Evolutionary conservation across 2,888 invertebrate genomes (phyloP), one percentile per base, ranked within the genome.

Genomic region (Lottia gigantea): DNA sequence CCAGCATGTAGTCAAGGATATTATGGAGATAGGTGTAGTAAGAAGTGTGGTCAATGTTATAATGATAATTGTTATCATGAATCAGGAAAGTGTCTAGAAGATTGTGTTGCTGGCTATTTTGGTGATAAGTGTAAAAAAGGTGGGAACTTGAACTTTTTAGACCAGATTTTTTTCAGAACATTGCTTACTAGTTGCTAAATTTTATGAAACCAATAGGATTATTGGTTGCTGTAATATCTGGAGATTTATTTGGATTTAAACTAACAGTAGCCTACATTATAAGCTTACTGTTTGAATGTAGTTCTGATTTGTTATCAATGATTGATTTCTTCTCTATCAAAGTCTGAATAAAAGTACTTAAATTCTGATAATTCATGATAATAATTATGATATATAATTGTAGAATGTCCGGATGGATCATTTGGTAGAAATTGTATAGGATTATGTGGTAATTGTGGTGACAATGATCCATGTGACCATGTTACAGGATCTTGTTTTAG

Each of bases 361-460:
- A 6, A 31, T 31, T 31, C 31, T 31, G 31, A 31, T 31, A 4
- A 31, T 31, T 31, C n/a, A n/a, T n/a, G n/a, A n/a, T n/a, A n/a
- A n/a, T n/a, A n/a, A n/a, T n/a, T 31, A 6, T 31, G 2, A 31
- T 31, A 31, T 31, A 3, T 40, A 11, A 63, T 26, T 46, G 62
- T 63, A 83, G 82, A 72, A 0, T 82, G 81, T 78, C 61, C 65
- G 12, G 62, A 46, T 45, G 76, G 76, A 25, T 72, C 62, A 11
- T 84, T 78, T 77, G 83, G 82, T 11, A 55, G 65, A 26, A 74
- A 77, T 66, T 85, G 84, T 74, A 46, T 62, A 11, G 62, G 62
- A 11, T 64, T 63, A 14, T 85, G 84, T 76, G 82, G 81, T 0
- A 76, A 75, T 31, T 85, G 84, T 75, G 45, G n/a, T 25, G 47